Evolutionary conservation across 2,797 vertebrate genomes (phyloP).

Genomic region (Amphiprion clarkii): DNA sequence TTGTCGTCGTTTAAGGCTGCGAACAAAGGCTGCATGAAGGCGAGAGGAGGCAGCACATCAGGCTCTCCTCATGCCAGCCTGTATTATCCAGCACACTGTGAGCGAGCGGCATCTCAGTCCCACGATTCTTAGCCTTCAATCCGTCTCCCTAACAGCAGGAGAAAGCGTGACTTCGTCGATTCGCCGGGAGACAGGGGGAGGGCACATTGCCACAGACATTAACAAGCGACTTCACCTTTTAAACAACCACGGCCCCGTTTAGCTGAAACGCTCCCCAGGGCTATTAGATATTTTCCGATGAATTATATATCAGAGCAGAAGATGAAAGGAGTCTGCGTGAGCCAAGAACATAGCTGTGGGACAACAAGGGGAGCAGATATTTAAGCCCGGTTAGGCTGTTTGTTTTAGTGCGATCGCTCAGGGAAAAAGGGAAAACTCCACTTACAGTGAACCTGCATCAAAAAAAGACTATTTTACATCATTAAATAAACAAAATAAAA

Average conservation of each 20-base stretch:
- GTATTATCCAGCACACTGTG: slow-evolving; percentile 31
- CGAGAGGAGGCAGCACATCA: slow-evolving; percentile 31
- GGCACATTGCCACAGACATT: slow-evolving; percentile 81
- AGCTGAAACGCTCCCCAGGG: slow-evolving; percentile 81
- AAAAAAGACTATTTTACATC: not conserved
- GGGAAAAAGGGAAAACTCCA: slow-evolving; percentile 49
- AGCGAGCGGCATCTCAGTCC: slow-evolving; percentile 59
- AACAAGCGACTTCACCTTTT: slow-evolving; percentile 83
- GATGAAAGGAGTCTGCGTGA: slow-evolving; percentile 78
- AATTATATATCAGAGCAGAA: slow-evolving; percentile 84
- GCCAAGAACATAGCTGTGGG: slow-evolving; percentile 75
- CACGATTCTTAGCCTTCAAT: slow-evolving; percentile 74
- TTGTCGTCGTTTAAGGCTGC: not conserved
- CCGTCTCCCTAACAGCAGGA: slow-evolving; percentile 75
- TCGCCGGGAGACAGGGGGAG: slow-evolving; percentile 75
- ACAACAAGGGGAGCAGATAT: slow-evolving; percentile 64
- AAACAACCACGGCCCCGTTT: slow-evolving; percentile 78
- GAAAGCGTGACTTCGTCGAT: slow-evolving; percentile 75
- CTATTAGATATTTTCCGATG: slow-evolving; percentile 82
- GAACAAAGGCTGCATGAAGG: slow-evolving; percentile 43
- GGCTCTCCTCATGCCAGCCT: slow-evolving; percentile 34
- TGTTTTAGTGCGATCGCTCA: slow-evolving; percentile 58
- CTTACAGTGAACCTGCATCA: slow-evolving; percentile 17
- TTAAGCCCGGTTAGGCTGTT: slow-evolving; percentile 60
- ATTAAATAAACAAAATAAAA: slow-evolving; percentile 2